Evolutionary conservation across 1,140 invertebrate genomes (phyloP).

Genomic region (Nasonia vitripennis): DNA sequence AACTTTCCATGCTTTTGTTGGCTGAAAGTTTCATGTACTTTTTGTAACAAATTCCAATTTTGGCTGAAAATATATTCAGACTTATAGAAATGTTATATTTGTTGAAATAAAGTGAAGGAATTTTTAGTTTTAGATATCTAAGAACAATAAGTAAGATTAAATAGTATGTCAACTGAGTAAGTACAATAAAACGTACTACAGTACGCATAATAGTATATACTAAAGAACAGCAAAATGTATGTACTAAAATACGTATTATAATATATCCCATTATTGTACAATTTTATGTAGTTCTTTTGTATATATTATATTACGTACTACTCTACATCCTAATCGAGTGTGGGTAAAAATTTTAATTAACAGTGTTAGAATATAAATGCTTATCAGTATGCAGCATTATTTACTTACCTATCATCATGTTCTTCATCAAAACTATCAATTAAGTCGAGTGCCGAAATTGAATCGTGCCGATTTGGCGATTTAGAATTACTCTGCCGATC

Average conservation of each 20-base stretch:
- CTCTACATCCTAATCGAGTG: no score
- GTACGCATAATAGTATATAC: no score
- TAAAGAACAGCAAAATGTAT: no score
- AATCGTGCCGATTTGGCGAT: no score
- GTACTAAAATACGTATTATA: no score
- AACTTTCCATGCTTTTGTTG: neutral
- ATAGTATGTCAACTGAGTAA: neutral
- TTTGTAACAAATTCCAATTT: neutral
- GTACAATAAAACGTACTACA: no score
- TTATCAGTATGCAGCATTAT: neutral
- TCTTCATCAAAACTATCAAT: slow-evolving; percentile 12
- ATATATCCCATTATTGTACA: no score
- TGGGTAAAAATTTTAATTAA: no score
- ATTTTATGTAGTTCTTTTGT: no score
- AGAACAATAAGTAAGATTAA: neutral
- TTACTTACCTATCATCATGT: neutral
- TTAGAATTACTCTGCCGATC: no score
- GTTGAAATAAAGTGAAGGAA: neutral
- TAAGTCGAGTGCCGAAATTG: neutral
- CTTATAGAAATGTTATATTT: neutral
- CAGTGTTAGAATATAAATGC: no score
- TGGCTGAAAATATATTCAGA: neutral
- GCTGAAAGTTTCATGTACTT: neutral
- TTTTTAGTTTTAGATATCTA: neutral
- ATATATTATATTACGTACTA: no score